phyloP scores from a whole-genome alignment of 2,797 vertebrate species.

The Myiotriccus ornatus region DNA sequence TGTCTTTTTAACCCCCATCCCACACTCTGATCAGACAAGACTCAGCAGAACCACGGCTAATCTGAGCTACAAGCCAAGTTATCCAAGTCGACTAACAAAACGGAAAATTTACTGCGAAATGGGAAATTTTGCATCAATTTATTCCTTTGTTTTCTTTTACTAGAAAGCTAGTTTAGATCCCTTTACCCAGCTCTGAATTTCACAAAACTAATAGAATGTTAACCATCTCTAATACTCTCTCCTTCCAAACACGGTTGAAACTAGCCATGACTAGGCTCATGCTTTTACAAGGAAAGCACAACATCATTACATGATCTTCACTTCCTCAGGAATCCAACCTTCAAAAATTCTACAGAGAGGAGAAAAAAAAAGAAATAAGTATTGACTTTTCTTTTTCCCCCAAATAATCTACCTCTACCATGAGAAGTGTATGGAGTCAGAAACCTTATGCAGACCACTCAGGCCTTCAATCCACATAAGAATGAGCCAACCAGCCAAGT shows the following conservation, averaged over 20 bases:
- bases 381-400: background rate
- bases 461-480: rapidly evolving
- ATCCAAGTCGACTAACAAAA: background rate
- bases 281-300: background rate
- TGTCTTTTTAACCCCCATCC: background rate
- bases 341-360: background rate
- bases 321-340: background rate
- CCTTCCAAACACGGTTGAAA: background rate
- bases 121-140: background rate
- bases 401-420: background rate
- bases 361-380: rapidly evolving
- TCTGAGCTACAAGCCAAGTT: background rate
- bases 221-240: background rate
- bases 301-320: background rate
- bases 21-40: background rate
- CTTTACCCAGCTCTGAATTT: background rate
- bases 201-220: background rate
- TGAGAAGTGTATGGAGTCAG: background rate
- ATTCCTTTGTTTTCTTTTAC: background rate
- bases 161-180: background rate
- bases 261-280: background rate
- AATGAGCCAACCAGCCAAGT: rapidly evolving
- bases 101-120: background rate
- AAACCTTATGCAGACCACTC: background rate
- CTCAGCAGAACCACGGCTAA: background rate